These are phyloP conservation scores for Pogonomyrmex barbatus DNA, from an alignment of 1,140 invertebrate genomes.

Conservation along the genomic window DNA sequence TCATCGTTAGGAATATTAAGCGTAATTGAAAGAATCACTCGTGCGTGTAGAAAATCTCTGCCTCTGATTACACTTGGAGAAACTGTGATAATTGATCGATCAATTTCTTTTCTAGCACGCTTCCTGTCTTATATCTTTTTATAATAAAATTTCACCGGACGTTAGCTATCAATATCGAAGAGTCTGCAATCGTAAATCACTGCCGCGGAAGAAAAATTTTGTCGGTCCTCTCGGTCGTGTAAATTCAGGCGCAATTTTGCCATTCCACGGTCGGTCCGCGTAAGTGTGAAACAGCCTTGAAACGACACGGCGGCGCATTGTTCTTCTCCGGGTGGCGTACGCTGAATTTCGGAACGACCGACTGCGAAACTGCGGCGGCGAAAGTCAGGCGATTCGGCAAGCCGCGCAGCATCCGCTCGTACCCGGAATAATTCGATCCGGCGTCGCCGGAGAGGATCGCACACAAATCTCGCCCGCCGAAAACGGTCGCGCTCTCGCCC, in stretches of 20 bases:
- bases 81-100: neutral
- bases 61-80: neutral
- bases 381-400: conserved; percentile 53
- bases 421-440: conserved; percentile 40
- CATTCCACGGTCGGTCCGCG: neutral
- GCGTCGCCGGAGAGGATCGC: neutral
- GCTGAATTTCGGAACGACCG: conserved; percentile 52
- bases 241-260: conserved; percentile 38
- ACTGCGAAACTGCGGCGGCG: conserved; percentile 48
- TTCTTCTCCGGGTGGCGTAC: conserved; percentile 24
- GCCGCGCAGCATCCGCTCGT: conserved; percentile 31
- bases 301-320: conserved; percentile 50
- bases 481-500: conserved; percentile 10
- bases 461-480: conserved; percentile 18
- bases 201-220: neutral
- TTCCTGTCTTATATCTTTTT: neutral
- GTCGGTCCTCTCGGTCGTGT: conserved; percentile 7
- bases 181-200: conserved; percentile 24
- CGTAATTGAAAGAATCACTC: neutral
- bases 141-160: neutral
- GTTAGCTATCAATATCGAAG: neutral
- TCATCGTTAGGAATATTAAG: neutral
- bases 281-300: conserved; percentile 45
- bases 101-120: neutral
- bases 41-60: neutral